These are phyloP conservation scores for Calcarius lapponicus DNA, from an alignment of 2,797 vertebrate genomes.

Conservation along the genomic window DNA sequence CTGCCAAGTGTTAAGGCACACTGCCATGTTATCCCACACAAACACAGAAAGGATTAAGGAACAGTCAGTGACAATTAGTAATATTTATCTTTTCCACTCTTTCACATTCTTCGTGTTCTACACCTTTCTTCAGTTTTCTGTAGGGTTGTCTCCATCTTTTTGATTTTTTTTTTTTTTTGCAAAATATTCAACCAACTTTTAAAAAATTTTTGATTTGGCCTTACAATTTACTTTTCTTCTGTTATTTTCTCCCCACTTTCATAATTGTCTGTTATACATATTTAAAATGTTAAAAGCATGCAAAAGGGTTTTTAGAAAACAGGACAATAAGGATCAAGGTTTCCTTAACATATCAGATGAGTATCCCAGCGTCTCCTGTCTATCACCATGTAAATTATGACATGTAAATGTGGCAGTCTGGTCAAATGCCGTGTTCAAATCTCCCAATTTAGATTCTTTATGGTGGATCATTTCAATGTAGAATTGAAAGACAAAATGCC, in stretches of 20 bases:
- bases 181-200: neutral
- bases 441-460: neutral
- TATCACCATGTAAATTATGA: neutral
- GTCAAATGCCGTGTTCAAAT: neutral
- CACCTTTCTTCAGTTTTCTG: neutral
- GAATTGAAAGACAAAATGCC: neutral
- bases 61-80: neutral
- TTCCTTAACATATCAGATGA: neutral
- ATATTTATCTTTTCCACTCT: neutral
- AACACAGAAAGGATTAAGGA: neutral
- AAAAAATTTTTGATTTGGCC: neutral
- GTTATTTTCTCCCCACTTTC: neutral
- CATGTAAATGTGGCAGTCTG: neutral
- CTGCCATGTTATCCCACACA: neutral
- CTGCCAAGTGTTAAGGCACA: neutral
- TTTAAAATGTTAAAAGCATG: neutral
- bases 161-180: neutral
- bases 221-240: neutral
- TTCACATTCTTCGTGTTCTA: neutral
- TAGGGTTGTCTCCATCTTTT: neutral
- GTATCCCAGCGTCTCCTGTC: neutral
- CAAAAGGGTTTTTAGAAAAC: neutral
- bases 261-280: neutral
- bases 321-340: neutral
- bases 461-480: neutral